Percentiles rank a stretch among this genome's conserved stretches.
phyloP scores from a whole-genome alignment of 2,888 invertebrate species.

The Agrilus mali region DNA sequence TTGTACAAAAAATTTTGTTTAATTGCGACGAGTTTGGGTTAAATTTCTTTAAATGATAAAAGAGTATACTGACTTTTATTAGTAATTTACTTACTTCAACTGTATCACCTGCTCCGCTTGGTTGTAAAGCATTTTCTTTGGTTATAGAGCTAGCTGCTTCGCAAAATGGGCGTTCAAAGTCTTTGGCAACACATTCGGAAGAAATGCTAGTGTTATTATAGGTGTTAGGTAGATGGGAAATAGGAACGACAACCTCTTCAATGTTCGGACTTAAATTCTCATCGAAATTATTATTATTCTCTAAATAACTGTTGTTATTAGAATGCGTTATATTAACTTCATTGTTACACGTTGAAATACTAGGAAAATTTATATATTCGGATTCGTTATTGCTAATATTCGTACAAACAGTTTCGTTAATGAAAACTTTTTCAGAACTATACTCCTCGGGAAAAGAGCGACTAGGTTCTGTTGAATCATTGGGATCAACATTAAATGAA shows the following conservation, averaged over 20 bases:
- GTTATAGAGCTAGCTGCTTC: slow-evolving; percentile 25
- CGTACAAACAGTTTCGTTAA: no score
- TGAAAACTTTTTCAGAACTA: no score
- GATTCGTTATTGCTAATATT: no score
- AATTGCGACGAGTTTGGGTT: no score
- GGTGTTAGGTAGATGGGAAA: neutral
- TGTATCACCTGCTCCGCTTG: slow-evolving; percentile 20
- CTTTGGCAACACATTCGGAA: slow-evolving; percentile 7
- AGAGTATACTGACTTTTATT: slow-evolving; percentile 2
- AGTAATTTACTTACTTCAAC: slow-evolving; percentile 26
- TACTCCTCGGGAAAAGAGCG: no score
- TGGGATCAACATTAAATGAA: neutral
- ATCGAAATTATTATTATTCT: slow-evolving; percentile 1
- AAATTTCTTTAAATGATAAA: no score
- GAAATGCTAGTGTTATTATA: slow-evolving; percentile 3
- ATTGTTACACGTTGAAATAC: slow-evolving; percentile 4
- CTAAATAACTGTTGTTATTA: slow-evolving; percentile 2
- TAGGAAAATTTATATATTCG: neutral
- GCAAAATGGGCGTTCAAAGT: slow-evolving; percentile 22
- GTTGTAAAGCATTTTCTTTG: slow-evolving; percentile 24
- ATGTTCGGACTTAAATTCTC: neutral
- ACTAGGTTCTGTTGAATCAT: neutral
- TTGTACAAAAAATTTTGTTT: slow-evolving; percentile 3
- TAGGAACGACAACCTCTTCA: neutral
- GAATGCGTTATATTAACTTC: slow-evolving; percentile 1